A percentile compares a stretch with the other conserved stretches of the same genome.
phyloP scores from a whole-genome alignment of 2,113 vertebrate genomes.

The Halichoeres trimaculatus region DNA sequence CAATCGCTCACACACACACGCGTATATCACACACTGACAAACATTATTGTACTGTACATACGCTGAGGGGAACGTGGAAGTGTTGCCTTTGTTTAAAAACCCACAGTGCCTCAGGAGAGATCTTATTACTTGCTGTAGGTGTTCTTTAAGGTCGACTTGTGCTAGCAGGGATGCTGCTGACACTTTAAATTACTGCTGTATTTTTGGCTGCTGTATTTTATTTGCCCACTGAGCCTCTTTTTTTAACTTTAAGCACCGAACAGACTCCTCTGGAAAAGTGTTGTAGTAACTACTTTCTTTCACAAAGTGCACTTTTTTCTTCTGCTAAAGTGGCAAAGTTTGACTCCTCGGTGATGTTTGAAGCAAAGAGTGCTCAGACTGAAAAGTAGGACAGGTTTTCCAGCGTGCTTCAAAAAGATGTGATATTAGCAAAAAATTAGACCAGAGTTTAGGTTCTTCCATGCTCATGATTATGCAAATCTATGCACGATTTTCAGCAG shows the following conservation, averaged over 20 bases:
- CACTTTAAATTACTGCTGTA: constrained; percentile 36
- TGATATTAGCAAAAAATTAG: too few relatives aligned
- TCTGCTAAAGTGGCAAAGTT: too few relatives aligned
- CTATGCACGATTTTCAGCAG: too few relatives aligned
- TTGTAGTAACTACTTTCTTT: constrained; percentile 6
- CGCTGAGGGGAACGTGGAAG: neutral
- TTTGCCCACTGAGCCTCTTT: constrained; percentile 24
- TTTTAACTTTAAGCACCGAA: constrained; percentile 14
- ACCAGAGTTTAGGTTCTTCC: too few relatives aligned
- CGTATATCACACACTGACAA: neutral
- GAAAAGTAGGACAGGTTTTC: too few relatives aligned
- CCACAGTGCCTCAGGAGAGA: neutral
- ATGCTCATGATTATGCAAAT: too few relatives aligned
- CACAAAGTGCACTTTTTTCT: neutral
- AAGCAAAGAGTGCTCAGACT: too few relatives aligned
- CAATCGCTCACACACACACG: neutral
- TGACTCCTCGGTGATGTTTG: too few relatives aligned
- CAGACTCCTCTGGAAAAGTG: constrained; percentile 17
- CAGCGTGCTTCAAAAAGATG: too few relatives aligned
- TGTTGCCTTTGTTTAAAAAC: constrained; percentile 3
- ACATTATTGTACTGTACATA: neutral
- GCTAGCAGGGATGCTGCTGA: constrained; percentile 21
- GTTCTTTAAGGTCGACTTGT: constrained; percentile 28
- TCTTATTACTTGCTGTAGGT: constrained; percentile 37
- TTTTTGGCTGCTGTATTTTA: constrained; percentile 34